Base-by-base conservation (phyloP, 1,140 invertebrate genomes). In the Cecropterus lyciades region DNA sequence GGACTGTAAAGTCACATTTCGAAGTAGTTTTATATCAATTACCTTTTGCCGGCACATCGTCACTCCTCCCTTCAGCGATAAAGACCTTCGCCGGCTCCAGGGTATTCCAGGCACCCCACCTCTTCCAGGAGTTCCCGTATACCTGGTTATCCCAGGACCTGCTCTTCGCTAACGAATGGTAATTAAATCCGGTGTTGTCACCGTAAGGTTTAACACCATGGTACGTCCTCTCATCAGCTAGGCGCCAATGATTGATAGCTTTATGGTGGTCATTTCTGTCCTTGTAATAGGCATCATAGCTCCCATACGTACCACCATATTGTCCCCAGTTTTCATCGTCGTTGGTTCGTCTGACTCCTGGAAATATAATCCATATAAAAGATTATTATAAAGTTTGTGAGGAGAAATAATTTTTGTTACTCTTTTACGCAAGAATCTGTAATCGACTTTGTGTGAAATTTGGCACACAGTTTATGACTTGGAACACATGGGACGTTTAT, bases 251-350 rank as follows among this genome's bases (percentile, higher is more conserved):
- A 55, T 78, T 80, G n/a, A 82, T 63, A 0, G 86, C 86, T 53
- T 88, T 85, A 59, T 80, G 77, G 40, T 85, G 90, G 45, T 90
- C 89, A 1, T 83, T 82, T 17, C 77, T 73, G 46, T 92, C 78
- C 52, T 90, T 91, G 51, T 92, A 91, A 24, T 89, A 87, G 7
- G 73, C 76, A 16, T 78, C 69, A 33, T 87, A n/a, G n/a, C n/a
- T n/a, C n/a, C n/a, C n/a, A n/a, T n/a, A n/a, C n/a, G n/a, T n/a
- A n/a, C n/a, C n/a, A n/a, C n/a, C n/a, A n/a, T n/a, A n/a, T n/a
- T n/a, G n/a, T n/a, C n/a, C n/a, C n/a, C n/a, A n/a, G n/a, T n/a
- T n/a, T n/a, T n/a, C n/a, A n/a, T n/a, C n/a, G n/a, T n/a, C n/a
- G n/a, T n/a, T n/a, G n/a, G n/a, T n/a, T n/a, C n/a, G n/a, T n/a